These are phyloP conservation scores for Meriones unguiculatus DNA, from an alignment of 2,113 vertebrate species.

Conservation along the genomic window DNA sequence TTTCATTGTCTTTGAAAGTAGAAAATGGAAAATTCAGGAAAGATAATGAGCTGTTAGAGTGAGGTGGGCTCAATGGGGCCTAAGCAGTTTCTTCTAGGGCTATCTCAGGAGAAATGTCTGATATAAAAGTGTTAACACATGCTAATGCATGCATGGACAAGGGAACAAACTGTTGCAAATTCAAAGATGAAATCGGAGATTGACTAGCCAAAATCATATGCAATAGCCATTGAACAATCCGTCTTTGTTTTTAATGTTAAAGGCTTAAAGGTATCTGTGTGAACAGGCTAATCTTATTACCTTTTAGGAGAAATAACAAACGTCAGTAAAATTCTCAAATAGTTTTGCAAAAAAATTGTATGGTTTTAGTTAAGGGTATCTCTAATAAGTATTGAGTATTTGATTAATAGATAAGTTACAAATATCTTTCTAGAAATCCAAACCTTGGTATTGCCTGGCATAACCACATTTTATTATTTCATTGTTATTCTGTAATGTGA, in stretches of 20 bases:
- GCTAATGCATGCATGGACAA: neutral
- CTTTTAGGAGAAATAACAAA: neutral
- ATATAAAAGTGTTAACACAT: neutral
- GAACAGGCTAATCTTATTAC: neutral
- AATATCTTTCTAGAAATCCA: neutral
- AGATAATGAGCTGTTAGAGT: neutral
- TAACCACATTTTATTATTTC: neutral
- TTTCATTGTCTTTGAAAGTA: neutral
- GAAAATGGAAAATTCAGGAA: neutral
- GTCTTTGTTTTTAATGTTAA: neutral
- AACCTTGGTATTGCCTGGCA: neutral
- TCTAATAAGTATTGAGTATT: neutral
- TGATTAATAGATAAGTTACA: neutral
- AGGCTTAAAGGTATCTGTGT: neutral
- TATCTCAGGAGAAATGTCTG: neutral
- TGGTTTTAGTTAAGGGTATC: neutral
- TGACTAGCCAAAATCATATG: neutral
- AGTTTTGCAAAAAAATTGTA: neutral
- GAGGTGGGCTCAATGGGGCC: no score
- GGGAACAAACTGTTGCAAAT: neutral
- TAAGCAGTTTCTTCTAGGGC: neutral
- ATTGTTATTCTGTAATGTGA: neutral
- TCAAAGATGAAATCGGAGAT: no score
- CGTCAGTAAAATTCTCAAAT: neutral
- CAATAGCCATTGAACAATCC: neutral